Conservation (phyloP, 2,888 invertebrate species). For the Stenoptilia bipunctidactyla region DNA sequence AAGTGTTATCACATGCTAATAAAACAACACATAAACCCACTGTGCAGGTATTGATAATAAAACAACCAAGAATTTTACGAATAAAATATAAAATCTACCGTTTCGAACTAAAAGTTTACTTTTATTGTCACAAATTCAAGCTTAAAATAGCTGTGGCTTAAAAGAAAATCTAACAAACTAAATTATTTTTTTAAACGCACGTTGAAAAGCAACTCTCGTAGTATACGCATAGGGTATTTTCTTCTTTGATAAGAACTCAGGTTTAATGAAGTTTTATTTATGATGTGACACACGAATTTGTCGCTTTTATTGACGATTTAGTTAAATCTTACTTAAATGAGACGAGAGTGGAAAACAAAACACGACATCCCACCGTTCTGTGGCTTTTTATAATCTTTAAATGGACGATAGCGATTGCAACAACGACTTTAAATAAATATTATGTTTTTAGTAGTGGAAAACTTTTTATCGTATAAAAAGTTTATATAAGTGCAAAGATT, state of each 20-base stretch:
- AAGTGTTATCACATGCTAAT: slow-evolving; percentile 15
- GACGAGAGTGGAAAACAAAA: neutral
- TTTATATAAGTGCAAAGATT: too few species aligned
- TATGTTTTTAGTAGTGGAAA: too few species aligned
- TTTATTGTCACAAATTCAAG: slow-evolving; percentile 31
- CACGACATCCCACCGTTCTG: too few species aligned
- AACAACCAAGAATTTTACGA: slow-evolving; percentile 20
- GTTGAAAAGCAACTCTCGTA: neutral
- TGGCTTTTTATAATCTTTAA: too few species aligned
- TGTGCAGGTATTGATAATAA: slow-evolving; percentile 19
- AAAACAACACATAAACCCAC: slow-evolving; percentile 21
- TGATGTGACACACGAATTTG: slow-evolving; percentile 45
- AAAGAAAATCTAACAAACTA: slow-evolving; percentile 32
- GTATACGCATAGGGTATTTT: neutral
- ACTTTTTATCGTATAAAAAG: too few species aligned
- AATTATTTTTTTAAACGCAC: slow-evolving; percentile 17
- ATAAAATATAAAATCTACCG: slow-evolving; percentile 18
- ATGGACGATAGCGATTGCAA: too few species aligned
- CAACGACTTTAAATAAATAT: too few species aligned
- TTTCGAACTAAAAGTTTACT: slow-evolving; percentile 18
- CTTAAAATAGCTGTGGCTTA: slow-evolving; percentile 33
- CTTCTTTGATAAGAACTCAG: slow-evolving; percentile 30
- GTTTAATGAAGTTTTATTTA: slow-evolving; percentile 61
- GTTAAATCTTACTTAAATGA: slow-evolving; percentile 8
- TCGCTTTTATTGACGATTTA: slow-evolving; percentile 44